Base-by-base conservation (phyloP, 2,797 vertebrate genomes). In the Dicrostonyx torquatus region DNA sequence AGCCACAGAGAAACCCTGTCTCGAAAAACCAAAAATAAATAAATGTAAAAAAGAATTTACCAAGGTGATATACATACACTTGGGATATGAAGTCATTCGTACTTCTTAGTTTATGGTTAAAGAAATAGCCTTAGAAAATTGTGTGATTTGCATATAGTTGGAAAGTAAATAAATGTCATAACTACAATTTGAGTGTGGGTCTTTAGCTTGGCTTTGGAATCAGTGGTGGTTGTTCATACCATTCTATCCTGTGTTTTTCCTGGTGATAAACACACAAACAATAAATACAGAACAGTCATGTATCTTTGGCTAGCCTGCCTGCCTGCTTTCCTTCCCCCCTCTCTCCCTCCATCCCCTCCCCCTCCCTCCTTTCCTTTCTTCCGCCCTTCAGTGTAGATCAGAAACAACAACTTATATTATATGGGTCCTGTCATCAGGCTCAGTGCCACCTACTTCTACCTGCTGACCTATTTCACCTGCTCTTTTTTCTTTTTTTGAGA, bases 71-170 rank as follows among this genome's bases (percentile, higher is more conserved):
- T 0, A 26, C 5, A 64, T 40, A 88, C 1, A 73, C 43, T 90
- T 14, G 66, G 62, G 60, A 75, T 96, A 9, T 62, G 1, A 29
- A 94, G 78, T 94, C 76, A 90, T 50, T 15, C n/a, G 53, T 87
- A 5, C 4, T 72, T 40, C 9, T 72, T 72, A 37, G 20, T 37
- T 68, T 68, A 68, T 68, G 5, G 31, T 34, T n/a, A 15, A 68
- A 68, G 60, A 62, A 62, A 62, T 29, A 62, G 9, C 10, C 24
- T 62, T 62, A 29, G 24, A 62, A 62, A 62, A 62, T 62, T 62
- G 64, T 66, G 31, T 68, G 31, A 68, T 31, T 68, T 68, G 31
- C 31, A 34, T 17, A 18, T 68, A 34, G 31, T 68, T 66, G 31
- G 12, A 66, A 68, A 68, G 64, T 68, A 34, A 68, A 68, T 64